A percentile compares a stretch with the other conserved stretches of the same genome.
Evolutionary conservation across 2,797 vertebrate species (phyloP).

Genomic region (Atherinosoma microstoma): DNA sequence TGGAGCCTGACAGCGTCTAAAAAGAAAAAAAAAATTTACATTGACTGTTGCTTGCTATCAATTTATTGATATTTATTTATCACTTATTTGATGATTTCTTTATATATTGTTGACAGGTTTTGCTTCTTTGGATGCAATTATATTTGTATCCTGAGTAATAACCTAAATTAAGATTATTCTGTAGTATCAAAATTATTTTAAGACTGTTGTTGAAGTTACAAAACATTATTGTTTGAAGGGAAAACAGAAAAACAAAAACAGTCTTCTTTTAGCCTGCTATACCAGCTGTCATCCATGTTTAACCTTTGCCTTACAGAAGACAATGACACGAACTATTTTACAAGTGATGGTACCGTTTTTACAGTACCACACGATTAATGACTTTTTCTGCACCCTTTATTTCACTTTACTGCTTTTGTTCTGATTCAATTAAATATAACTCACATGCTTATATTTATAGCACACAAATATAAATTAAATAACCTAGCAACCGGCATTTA

Average conservation of each 20-base stretch:
- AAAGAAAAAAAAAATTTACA: too few relatives aligned
- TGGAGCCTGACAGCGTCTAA: too few relatives aligned
- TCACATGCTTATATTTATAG: not conserved
- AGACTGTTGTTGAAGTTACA: not conserved
- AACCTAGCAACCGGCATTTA: not conserved
- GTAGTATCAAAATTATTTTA: not conserved
- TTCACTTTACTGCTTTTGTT: not conserved
- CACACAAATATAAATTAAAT: not conserved
- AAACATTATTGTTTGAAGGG: not conserved
- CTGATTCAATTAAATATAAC: not conserved
- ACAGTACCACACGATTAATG: not conserved
- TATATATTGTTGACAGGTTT: not conserved
- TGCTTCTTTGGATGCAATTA: not conserved
- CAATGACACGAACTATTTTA: not conserved
- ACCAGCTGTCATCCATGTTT: conserved; percentile 2
- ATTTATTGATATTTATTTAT: not conserved
- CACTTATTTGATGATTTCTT: not conserved
- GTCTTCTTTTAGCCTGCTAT: not conserved
- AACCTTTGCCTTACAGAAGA: conserved; percentile 5
- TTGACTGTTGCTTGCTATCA: too few relatives aligned
- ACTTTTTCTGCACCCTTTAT: not conserved
- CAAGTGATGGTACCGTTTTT: not conserved
- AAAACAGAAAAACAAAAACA: not conserved
- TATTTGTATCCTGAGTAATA: not conserved
- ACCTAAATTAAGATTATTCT: not conserved